Evolutionary conservation across 2,888 invertebrate species (phyloP), one percentile per base, ranked within the genome.

Genomic region (Glyphotaelius pellucidus): DNA sequence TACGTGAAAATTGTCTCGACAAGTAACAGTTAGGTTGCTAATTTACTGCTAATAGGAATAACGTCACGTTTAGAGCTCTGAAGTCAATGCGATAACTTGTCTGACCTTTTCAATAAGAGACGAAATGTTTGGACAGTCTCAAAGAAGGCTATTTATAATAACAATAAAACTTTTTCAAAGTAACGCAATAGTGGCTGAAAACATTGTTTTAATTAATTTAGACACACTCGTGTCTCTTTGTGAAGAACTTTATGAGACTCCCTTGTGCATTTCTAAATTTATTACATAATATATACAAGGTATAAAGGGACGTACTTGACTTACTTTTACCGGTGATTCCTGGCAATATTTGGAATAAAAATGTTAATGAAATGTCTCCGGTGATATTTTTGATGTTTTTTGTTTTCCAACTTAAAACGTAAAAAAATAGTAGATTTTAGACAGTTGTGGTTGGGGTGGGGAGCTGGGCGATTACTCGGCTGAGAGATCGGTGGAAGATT

Each of bases 1-100:
- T 88, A 79, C 88, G 19, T 79, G 86, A 86, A 86, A 86, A 86
- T 47, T 47, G 86, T 86, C 47, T 42, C 86, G 86, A 42, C 86
- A 86, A 42, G 30, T 83, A 42, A 86, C 86, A 86, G 30, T 86
- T 30, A 38, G 12, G 47, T 42, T n/a, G 9, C 42, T 86, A 86
- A 86, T 86, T 86, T 86, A 42, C 38, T 47, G 86, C 86, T n/a
- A 83, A 83, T 83, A 15, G 83, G 25, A 83, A 25, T 25, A 83
- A 38, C 83, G 25, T 19, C 83, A 38, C 83, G 83, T 35, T 14
- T 19, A 32, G 5, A 9, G 30, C 81, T 19, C 83, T 32, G 9
- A 83, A 38, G 15, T 38, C 83, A 32, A 83, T 83, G 35, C 19
- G 35, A 83, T n/a, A 32, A 83, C 83, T 35, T 83, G 83, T 83